Conservation (phyloP, 2,113 vertebrate genomes). For the Mus pahari region DNA sequence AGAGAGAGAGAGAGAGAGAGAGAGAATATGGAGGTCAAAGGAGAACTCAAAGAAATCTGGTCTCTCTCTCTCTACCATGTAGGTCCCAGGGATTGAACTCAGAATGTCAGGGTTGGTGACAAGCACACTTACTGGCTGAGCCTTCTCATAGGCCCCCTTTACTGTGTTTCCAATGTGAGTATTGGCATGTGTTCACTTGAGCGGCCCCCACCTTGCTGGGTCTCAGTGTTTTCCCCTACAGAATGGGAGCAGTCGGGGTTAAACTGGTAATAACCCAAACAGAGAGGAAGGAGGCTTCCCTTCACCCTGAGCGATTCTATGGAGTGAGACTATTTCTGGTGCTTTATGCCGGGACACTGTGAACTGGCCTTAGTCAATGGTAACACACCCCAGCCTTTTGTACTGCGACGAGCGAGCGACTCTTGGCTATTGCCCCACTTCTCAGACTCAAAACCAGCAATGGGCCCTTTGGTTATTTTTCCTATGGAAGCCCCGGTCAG, state of each 20-base stretch:
- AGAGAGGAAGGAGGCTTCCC: background rate
- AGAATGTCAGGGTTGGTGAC: background rate
- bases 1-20: too few species aligned
- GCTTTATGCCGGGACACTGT: fast-evolving
- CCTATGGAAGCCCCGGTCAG: background rate
- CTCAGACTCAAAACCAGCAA: slow-evolving; percentile 17
- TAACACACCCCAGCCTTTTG: background rate
- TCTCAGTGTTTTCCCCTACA: background rate
- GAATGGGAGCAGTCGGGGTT: background rate
- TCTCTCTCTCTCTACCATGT: background rate
- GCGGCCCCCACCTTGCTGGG: background rate
- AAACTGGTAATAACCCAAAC: background rate
- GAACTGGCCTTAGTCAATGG: background rate
- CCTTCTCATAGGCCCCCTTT: background rate
- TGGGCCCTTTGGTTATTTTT: slow-evolving; percentile 7
- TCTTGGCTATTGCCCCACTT: background rate
- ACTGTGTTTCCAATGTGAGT: background rate
- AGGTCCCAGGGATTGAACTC: background rate
- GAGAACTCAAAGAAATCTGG: background rate
- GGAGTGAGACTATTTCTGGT: background rate
- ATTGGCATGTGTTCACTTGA: background rate
- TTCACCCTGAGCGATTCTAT: background rate
- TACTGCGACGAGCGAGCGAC: background rate
- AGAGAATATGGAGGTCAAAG: background rate
- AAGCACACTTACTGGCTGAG: background rate